Conservation (phyloP, 2,888 invertebrate species). For the Itoplectis maculator region DNA sequence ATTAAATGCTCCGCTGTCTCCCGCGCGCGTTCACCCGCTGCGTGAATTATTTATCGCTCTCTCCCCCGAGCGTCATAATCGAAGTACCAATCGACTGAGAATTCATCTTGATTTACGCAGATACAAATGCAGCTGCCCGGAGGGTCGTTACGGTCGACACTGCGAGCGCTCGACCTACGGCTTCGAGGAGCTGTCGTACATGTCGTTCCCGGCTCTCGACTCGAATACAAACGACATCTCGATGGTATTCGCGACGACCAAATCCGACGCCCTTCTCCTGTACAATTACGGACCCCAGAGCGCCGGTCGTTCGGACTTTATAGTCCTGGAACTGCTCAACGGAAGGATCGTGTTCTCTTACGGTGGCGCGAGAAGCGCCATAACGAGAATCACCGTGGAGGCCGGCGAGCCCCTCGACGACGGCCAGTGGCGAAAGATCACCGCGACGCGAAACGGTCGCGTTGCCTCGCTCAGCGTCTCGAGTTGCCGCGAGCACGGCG, state of each 20-base stretch:
- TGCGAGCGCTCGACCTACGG: slow-evolving; percentile 96
- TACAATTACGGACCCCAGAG: slow-evolving; percentile 96
- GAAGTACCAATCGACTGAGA: no score
- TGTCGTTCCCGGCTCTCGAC: slow-evolving; percentile 94
- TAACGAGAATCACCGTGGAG: slow-evolving; percentile 91
- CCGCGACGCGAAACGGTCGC: slow-evolving; percentile 95
- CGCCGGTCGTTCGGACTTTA: slow-evolving; percentile 95
- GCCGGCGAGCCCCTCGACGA: slow-evolving; percentile 89
- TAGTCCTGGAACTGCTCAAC: slow-evolving; percentile 94
- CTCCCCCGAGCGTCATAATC: no score
- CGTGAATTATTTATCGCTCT: neutral
- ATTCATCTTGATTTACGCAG: slow-evolving; percentile 66
- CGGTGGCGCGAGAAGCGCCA: slow-evolving; percentile 95
- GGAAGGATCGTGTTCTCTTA: slow-evolving; percentile 96
- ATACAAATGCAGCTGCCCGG: slow-evolving; percentile 89
- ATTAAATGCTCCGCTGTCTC: slow-evolving; percentile 83
- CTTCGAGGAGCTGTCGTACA: slow-evolving; percentile 95
- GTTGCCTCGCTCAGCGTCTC: slow-evolving; percentile 94
- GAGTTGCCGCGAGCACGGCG: slow-evolving; percentile 93
- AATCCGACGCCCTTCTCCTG: slow-evolving; percentile 93
- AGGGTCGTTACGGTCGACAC: slow-evolving; percentile 95
- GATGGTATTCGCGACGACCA: slow-evolving; percentile 95
- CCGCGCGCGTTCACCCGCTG: no score
- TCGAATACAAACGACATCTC: slow-evolving; percentile 96
- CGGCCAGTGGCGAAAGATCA: slow-evolving; percentile 96